phyloP scores from a whole-genome alignment of 2,888 invertebrate genomes.

The Heliconius aoede region DNA sequence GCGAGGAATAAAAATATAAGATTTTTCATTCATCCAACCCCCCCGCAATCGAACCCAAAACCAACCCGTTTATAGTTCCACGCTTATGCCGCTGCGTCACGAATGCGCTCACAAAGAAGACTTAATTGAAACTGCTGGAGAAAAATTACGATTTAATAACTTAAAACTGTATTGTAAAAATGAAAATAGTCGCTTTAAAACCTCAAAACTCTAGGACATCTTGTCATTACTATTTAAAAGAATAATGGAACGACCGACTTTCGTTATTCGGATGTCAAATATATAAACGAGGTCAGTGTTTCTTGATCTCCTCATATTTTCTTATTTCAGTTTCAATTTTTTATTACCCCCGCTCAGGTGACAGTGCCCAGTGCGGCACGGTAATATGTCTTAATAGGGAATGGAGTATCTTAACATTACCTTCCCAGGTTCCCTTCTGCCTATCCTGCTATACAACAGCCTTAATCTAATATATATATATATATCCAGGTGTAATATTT shows the following conservation, averaged over 20 bases:
- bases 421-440: no score
- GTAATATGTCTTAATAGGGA: no score
- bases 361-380: not conserved
- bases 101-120: no score
- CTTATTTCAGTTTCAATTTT: not conserved
- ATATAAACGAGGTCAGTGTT: constrained; percentile 38
- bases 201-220: constrained; percentile 30
- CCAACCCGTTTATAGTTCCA: no score
- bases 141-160: not conserved
- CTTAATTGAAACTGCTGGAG: not conserved
- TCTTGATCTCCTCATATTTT: not conserved
- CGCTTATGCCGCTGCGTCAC: no score
- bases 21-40: no score
- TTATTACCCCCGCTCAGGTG: no score
- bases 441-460: no score
- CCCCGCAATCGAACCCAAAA: no score
- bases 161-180: not conserved
- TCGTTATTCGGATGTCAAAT: constrained; percentile 38
- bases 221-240: constrained; percentile 45
- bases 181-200: constrained; percentile 27
- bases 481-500: not conserved
- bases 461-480: no score
- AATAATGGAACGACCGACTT: constrained; percentile 42
- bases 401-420: no score
- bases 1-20: no score